phyloP scores from a whole-genome alignment of 2,797 vertebrate genomes.

The Leucoraja ocellata region DNA sequence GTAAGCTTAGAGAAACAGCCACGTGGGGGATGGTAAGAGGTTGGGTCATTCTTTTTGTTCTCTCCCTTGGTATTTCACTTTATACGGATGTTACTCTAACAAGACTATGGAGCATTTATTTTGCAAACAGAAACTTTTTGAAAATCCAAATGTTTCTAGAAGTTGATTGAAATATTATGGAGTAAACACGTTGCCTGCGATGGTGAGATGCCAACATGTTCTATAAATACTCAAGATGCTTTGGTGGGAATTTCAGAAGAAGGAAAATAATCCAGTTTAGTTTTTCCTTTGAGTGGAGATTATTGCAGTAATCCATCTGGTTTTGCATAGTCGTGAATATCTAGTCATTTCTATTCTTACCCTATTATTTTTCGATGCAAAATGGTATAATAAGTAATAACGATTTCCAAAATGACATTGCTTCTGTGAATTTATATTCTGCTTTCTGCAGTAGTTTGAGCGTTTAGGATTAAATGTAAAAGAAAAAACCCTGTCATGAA shows the following conservation, averaged over 20 bases:
- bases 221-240: not conserved
- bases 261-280: slow-evolving; percentile 1
- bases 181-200: not conserved
- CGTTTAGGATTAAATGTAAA: slow-evolving; percentile 1
- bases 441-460: not conserved
- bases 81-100: slow-evolving; percentile 20
- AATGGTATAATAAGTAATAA: slow-evolving; percentile 25
- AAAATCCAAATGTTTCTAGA: not conserved
- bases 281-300: slow-evolving; percentile 24
- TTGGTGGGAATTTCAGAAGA: not conserved
- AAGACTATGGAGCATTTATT: slow-evolving; percentile 49
- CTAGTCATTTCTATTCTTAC: not conserved
- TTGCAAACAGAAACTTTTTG: slow-evolving; percentile 61
- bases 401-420: slow-evolving; percentile 19
- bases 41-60: slow-evolving; percentile 33
- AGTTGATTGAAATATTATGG: not conserved
- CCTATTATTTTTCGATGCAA: slow-evolving; percentile 10
- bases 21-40: slow-evolving; percentile 32
- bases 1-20: slow-evolving; percentile 22
- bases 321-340: not conserved
- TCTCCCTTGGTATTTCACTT: not conserved
- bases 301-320: slow-evolving; percentile 15
- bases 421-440: slow-evolving; percentile 4
- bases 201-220: not conserved
- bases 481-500: not conserved